Evolutionary conservation across 2,888 invertebrate genomes (phyloP), one percentile per base, ranked within the genome.

Genomic region (Tortricodes alternella): DNA sequence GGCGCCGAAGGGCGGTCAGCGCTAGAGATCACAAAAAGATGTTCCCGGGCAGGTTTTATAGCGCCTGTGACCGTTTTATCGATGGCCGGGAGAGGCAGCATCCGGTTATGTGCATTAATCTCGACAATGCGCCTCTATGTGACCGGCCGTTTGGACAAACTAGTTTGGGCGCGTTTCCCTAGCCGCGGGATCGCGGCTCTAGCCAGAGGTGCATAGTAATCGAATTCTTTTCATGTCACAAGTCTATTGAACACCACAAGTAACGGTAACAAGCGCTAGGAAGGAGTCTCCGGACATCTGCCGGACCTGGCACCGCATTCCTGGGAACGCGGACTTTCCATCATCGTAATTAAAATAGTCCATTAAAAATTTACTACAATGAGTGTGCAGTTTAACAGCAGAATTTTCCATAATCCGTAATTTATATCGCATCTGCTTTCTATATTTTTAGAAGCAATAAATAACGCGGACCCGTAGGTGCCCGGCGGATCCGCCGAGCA

Each of bases 101-200:
- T 89, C 90, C 89, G 89, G 89, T 89, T 88, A 77, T 88, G 78
- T 76, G 85, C 83, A 80, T 78, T 80, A 79, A 83, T 83, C 83
- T 80, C 76, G 68, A 87, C 88, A 86, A 85, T 85, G 82, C 71
- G 74, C 65, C n/a, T 83, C 82, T 82, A 79, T 76, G 79, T 70
- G 80, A 78, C 71, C 74, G 80, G 72, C 80, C 83, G 83, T 85
- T 85, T 78, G 80, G 76, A 67, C 73, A 86, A 90, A 89, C 89
- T 85, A 85, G 89, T 90, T 89, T 87, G 71, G 76, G 73, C 66
- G 72, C 76, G 78, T 78, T 76, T 83, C 84, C 81, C 83, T 76
- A 73, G 74, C 55, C 23, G 53, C 46, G 44, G 29, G 27, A 32
- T 55, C 53, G 62, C 52, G 49, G 53, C 67, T 62, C 62, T 58